Evolutionary conservation across 2,888 invertebrate genomes (phyloP).

Genomic region (Chloroclysta siterata): DNA sequence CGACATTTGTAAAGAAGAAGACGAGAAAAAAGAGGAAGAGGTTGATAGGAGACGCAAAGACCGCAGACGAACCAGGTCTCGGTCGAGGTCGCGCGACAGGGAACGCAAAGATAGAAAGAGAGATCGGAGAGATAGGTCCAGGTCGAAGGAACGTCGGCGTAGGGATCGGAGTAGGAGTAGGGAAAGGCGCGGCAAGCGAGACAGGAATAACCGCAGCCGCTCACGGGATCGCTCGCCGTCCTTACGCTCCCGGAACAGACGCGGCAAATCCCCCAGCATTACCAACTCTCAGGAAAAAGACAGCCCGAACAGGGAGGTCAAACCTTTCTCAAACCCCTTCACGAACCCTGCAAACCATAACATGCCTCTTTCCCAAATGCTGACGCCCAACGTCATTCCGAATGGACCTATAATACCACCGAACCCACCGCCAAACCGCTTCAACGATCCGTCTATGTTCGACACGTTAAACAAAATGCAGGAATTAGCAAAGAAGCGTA

Average conservation of each 20-base stretch:
- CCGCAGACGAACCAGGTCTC: conserved; percentile 61
- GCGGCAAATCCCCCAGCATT: conserved; percentile 68
- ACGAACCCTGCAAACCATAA: conserved; percentile 35
- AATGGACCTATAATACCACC: conserved; percentile 47
- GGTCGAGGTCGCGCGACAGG: conserved; percentile 68
- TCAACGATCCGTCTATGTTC: conserved; percentile 62
- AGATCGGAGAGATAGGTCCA: conserved; percentile 79
- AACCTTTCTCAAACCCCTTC: conserved; percentile 32
- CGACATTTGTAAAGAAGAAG: conserved; percentile 48
- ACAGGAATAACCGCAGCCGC: conserved; percentile 82
- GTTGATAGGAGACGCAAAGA: conserved; percentile 62
- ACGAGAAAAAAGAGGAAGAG: conserved; percentile 63
- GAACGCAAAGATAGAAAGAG: conserved; percentile 76
- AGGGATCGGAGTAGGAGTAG: conserved; percentile 86
- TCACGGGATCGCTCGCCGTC: conserved; percentile 81
- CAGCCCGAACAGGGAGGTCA: conserved; percentile 28
- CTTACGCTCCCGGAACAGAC: conserved; percentile 81
- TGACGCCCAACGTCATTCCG: conserved; percentile 44
- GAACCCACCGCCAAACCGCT: conserved; percentile 51
- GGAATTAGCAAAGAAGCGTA: conserved; percentile 84
- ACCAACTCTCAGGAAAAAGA: conserved; percentile 63
- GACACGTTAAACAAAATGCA: conserved; percentile 72
- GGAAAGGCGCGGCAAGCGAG: conserved; percentile 77
- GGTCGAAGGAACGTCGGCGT: conserved; percentile 85
- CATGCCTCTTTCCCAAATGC: conserved; percentile 39